phyloP scores from a whole-genome alignment of 2,797 vertebrate species.

The Diceros bicornis region DNA sequence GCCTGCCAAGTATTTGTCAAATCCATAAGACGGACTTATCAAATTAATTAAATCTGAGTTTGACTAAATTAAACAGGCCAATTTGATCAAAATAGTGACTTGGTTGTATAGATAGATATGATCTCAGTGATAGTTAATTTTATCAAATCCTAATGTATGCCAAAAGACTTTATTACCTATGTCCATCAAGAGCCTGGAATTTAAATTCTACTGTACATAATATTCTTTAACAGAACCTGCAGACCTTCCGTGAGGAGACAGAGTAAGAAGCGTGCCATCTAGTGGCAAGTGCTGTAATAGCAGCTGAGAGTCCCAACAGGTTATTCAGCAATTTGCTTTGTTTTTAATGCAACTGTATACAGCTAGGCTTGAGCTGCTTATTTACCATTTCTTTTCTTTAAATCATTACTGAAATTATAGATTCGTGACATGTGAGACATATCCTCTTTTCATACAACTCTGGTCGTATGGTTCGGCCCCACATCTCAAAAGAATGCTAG shows the following conservation, averaged over 20 bases:
- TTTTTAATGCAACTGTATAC: background rate
- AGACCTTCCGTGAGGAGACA: background rate
- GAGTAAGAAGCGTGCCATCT: conserved; percentile 77
- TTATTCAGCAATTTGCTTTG: background rate
- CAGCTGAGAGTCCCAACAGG: background rate
- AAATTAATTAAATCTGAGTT: conserved; percentile 58
- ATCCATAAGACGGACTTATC: background rate
- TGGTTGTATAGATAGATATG: background rate
- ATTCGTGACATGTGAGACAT: background rate
- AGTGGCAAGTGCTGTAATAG: conserved; percentile 66
- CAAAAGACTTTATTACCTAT: background rate
- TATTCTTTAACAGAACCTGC: background rate
- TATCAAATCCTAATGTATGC: background rate
- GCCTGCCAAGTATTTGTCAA: background rate
- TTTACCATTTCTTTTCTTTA: background rate
- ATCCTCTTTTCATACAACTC: background rate
- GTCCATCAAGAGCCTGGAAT: background rate
- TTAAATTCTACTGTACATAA: background rate
- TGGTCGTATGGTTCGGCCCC: rapidly evolving
- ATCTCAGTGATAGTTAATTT: conserved; percentile 24
- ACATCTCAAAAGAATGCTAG: background rate
- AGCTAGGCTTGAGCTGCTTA: background rate
- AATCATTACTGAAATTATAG: background rate
- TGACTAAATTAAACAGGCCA: conserved; percentile 38
- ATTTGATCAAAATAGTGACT: conserved; percentile 48